These are phyloP conservation scores for Nanorana parkeri DNA, from an alignment of 2,113 vertebrate genomes.

Conservation along the genomic window DNA sequence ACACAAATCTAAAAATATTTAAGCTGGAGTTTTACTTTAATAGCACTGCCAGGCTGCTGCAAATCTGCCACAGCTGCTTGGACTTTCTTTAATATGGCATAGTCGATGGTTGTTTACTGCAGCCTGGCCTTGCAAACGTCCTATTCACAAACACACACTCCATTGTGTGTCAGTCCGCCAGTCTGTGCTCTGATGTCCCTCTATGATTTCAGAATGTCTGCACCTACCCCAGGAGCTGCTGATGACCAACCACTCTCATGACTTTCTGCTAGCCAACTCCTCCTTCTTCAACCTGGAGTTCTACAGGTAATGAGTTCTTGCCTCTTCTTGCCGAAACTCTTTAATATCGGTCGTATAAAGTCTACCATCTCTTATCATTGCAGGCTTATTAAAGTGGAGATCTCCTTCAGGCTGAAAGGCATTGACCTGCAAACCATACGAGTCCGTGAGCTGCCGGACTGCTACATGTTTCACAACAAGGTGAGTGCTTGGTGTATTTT, in stretches of 20 bases:
- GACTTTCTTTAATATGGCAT: too few species aligned
- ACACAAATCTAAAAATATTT: too few species aligned
- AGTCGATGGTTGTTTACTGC: neutral
- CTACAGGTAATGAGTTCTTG: conserved; percentile 80
- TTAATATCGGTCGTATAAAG: neutral
- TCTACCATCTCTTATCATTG: conserved; percentile 25
- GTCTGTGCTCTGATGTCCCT: neutral
- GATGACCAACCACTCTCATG: conserved; percentile 53
- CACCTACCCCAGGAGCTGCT: conserved; percentile 72
- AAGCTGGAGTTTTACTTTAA: too few species aligned
- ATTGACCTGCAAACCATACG: conserved; percentile 91
- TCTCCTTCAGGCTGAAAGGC: conserved; percentile 88
- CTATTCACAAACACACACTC: too few species aligned
- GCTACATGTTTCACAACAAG: conserved; percentile 86
- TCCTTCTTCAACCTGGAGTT: conserved; percentile 91
- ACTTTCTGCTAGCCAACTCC: conserved; percentile 74
- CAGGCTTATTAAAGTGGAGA: conserved; percentile 87
- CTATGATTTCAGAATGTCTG: conserved; percentile 69
- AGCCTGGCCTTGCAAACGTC: too few species aligned
- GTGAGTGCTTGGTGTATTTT: conserved; percentile 67
- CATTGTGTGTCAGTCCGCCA: neutral
- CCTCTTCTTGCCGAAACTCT: neutral
- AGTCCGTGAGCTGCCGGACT: conserved; percentile 88
- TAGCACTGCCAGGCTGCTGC: too few species aligned
- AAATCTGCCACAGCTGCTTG: too few species aligned